Conservation (phyloP, 2,888 invertebrate genomes). For the Agriotes lineatus region DNA sequence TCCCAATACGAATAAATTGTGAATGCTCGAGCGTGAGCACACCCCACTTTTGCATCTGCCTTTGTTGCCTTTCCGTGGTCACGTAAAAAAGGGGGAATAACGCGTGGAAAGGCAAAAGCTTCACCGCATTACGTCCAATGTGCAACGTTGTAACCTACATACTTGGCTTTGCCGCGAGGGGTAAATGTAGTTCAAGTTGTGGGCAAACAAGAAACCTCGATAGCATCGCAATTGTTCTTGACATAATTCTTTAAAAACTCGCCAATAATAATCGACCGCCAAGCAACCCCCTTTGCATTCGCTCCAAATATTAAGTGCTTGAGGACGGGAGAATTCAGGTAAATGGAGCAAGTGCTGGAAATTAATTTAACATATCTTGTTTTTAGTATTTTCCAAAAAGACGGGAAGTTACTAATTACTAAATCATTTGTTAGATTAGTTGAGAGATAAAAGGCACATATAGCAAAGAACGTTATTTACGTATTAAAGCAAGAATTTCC, state of each 20-base stretch:
- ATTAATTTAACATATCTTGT: too few species aligned
- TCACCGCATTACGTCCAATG: neutral
- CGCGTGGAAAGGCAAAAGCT: neutral
- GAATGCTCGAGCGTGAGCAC: neutral
- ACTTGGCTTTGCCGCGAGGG: neutral
- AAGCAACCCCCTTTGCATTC: too few species aligned
- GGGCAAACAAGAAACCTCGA: conserved; percentile 13
- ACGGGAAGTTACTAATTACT: too few species aligned
- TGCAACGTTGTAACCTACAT: conserved; percentile 10
- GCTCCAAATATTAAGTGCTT: neutral
- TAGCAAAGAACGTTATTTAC: too few species aligned
- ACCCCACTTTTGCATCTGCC: neutral
- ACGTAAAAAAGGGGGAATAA: neutral
- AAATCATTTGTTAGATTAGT: too few species aligned
- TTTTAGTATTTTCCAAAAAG: too few species aligned
- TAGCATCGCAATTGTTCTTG: conserved; percentile 26
- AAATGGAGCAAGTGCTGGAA: too few species aligned
- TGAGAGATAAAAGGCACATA: too few species aligned
- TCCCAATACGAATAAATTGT: neutral
- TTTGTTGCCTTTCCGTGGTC: neutral
- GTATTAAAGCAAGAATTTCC: too few species aligned
- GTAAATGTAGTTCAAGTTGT: conserved; percentile 15
- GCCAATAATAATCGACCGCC: conserved; percentile 11
- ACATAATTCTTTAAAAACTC: conserved; percentile 7
- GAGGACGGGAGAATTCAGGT: too few species aligned